Conservation (phyloP, 2,797 vertebrate species). For the Labroides dimidiatus region DNA sequence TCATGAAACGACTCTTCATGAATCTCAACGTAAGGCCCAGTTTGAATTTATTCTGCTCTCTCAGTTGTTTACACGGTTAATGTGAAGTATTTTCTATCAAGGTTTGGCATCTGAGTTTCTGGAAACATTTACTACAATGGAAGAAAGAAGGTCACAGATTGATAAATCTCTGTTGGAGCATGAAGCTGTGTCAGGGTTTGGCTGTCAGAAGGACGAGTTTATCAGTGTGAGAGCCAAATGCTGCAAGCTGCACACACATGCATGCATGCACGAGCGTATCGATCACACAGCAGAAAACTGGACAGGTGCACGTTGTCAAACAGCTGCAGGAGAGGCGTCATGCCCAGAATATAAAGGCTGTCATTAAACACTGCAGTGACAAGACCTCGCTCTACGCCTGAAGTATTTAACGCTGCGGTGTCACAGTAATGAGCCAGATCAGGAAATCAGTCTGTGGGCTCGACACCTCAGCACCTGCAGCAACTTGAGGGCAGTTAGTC, state of each 20-base stretch:
- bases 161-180: not conserved
- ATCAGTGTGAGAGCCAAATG: conserved; percentile 28
- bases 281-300: conserved; percentile 41
- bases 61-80: not conserved
- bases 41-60: not conserved
- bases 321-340: conserved; percentile 53
- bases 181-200: not conserved
- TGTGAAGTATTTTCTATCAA: conserved; percentile 2
- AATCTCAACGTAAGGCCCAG: no score
- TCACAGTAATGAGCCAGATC: conserved; percentile 54
- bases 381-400: conserved; percentile 40
- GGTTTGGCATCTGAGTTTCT: not conserved
- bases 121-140: not conserved
- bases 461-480: conserved; percentile 24
- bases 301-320: conserved; percentile 65
- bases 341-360: conserved; percentile 66
- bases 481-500: conserved; percentile 5
- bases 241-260: conserved; percentile 26
- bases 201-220: conserved; percentile 26
- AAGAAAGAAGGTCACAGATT: conserved; percentile 22
- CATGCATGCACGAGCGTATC: conserved; percentile 29
- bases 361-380: conserved; percentile 49
- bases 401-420: conserved; percentile 43
- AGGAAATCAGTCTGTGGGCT: conserved; percentile 25
- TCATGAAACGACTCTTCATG: no score